Conservation (phyloP, 1,140 invertebrate species). For the Acromyrmex charruanus region DNA sequence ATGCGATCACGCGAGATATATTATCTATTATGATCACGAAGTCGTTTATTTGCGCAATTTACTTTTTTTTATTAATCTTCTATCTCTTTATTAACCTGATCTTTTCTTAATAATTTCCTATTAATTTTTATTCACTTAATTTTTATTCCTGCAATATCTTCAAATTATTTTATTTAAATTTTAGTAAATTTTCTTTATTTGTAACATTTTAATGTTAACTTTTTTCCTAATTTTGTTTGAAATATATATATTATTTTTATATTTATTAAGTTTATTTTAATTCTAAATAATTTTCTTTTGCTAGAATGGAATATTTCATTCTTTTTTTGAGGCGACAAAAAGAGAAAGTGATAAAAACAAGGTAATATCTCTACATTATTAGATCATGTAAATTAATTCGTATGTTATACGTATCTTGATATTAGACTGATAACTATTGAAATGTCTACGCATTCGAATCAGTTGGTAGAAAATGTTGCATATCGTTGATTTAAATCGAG, state of each 20-base stretch:
- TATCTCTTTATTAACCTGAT: no score
- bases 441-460: not conserved
- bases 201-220: not conserved
- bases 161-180: not conserved
- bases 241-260: not conserved
- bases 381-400: not conserved
- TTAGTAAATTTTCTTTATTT: not conserved
- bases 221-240: not conserved
- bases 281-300: not conserved
- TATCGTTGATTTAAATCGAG: conserved; percentile 13
- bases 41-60: not conserved
- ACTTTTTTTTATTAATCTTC: not conserved
- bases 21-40: not conserved
- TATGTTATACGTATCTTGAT: not conserved
- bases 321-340: not conserved
- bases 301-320: not conserved
- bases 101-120: not conserved
- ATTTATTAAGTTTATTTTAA: not conserved
- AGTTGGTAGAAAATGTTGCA: not conserved
- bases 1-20: conserved; percentile 24
- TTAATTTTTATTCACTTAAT: conserved; percentile 8
- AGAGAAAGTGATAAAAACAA: conserved; percentile 13
- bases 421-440: not conserved
- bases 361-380: not conserved
- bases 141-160: not conserved